A percentile compares a stretch with the other conserved stretches of the same genome.
Evolutionary conservation across 1,140 invertebrate genomes (phyloP).

Genomic region (Diorhabda elongata): DNA sequence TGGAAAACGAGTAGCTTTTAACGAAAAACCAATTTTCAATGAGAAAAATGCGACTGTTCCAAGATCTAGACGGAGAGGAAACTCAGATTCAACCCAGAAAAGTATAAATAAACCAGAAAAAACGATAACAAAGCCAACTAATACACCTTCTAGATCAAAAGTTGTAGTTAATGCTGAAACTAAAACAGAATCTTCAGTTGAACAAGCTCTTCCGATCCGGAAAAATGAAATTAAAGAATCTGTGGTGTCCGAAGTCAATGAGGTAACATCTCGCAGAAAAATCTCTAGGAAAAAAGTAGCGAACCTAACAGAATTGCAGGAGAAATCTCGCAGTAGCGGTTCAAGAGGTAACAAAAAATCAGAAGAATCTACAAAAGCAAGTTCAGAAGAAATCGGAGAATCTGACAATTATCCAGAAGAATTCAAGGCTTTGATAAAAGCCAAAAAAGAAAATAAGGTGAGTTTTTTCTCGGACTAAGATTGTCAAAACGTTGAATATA

Average conservation of each 20-base stretch:
- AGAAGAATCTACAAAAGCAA: constrained; percentile 29
- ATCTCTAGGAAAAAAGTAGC: constrained; percentile 30
- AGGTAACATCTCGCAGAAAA: constrained; percentile 39
- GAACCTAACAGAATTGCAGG: constrained; percentile 15
- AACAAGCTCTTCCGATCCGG: constrained; percentile 8
- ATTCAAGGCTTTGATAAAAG: constrained; percentile 43
- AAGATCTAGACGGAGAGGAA: constrained; percentile 19
- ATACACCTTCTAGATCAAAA: not conserved
- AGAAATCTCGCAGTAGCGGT: constrained; percentile 13
- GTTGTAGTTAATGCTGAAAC: constrained; percentile 17
- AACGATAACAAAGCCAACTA: constrained; percentile 4
- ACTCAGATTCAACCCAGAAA: not conserved
- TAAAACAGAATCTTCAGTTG: constrained; percentile 16
- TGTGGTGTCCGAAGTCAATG: constrained; percentile 39
- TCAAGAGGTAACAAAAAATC: constrained; percentile 30
- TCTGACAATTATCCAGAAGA: constrained; percentile 44
- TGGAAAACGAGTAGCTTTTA: not conserved
- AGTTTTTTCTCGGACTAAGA: no score
- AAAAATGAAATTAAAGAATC: constrained; percentile 31
- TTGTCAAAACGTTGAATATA: constrained; percentile 14
- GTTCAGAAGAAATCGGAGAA: constrained; percentile 40
- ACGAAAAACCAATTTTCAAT: constrained; percentile 10
- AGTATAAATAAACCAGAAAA: not conserved
- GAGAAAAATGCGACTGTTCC: constrained; percentile 27
- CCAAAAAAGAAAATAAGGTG: constrained; percentile 34